A percentile compares a stretch with the other conserved stretches of the same genome.
These are phyloP conservation scores for Stegophylla sp. DNA, from an alignment of 2,888 invertebrate genomes.

Conservation along the genomic window DNA sequence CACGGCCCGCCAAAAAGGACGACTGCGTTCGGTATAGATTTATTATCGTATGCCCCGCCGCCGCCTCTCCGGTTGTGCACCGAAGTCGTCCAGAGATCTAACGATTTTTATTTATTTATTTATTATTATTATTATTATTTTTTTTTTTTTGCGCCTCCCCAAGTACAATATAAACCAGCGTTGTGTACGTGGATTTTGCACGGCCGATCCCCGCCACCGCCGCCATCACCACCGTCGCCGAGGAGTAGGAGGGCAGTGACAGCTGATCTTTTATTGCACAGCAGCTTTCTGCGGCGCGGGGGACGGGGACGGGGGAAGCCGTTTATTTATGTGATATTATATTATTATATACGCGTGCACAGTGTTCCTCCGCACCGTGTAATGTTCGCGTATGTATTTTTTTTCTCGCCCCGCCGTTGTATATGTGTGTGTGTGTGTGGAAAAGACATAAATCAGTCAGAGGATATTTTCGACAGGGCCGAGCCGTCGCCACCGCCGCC, in stretches of 20 bases:
- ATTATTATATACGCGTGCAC: conserved; percentile 5
- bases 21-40: conserved; percentile 9
- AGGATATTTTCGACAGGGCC: conserved; percentile 57
- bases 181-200: conserved; percentile 42
- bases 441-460: conserved; percentile 59
- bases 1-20: conserved; percentile 12
- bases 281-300: conserved; percentile 38
- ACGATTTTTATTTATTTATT: conserved; percentile 33
- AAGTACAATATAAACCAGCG: conserved; percentile 3
- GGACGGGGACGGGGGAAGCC: conserved; percentile 18
- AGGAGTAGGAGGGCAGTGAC: conserved; percentile 31
- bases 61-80: conserved; percentile 15
- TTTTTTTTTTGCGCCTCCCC: conserved; percentile 5
- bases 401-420: conserved; percentile 48
- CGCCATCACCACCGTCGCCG: too few species aligned
- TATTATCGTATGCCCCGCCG: conserved; percentile 25
- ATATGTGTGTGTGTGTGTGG: too few species aligned
- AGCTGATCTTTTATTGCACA: conserved; percentile 58
- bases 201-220: too few species aligned
- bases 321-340: conserved; percentile 58
- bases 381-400: conserved; percentile 32
- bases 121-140: too few species aligned
- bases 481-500: conserved; percentile 38
- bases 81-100: conserved; percentile 45
- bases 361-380: not conserved